Evolutionary conservation across 2,888 invertebrate species (phyloP), one percentile per base, ranked within the genome.

Genomic region (Meganola albula): DNA sequence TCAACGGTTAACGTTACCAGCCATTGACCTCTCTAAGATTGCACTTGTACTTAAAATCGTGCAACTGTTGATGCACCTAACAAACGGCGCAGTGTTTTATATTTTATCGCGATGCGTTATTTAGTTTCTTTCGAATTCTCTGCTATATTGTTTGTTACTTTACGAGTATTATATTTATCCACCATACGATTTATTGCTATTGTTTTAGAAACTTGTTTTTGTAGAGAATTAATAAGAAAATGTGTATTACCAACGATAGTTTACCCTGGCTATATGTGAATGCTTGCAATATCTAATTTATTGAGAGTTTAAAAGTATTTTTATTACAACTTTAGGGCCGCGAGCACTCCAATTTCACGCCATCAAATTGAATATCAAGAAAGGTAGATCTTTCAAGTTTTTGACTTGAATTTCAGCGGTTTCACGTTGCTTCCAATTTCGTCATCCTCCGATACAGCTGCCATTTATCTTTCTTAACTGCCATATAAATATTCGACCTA

Each of bases 271-370:
- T n/a, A n/a, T n/a, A n/a, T n/a, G n/a, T n/a, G n/a, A n/a, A n/a
- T n/a, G n/a, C n/a, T n/a, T n/a, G n/a, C n/a, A n/a, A n/a, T n/a
- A n/a, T n/a, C n/a, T n/a, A n/a, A n/a, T n/a, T n/a, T n/a, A n/a
- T n/a, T n/a, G n/a, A n/a, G n/a, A n/a, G n/a, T n/a, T n/a, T n/a
- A n/a, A n/a, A n/a, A n/a, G n/a, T n/a, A n/a, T n/a, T n/a, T n/a
- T n/a, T n/a, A n/a, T n/a, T n/a, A n/a, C n/a, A n/a, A n/a, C n/a
- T n/a, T 45, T 37, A 37, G 30, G 34, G 37, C 27, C 14, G 13
- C 31, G 29, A 40, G 40, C 48, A 53, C 45, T 60, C 59, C 58
- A 67, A 72, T 71, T 73, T 73, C 63, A 72, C 66, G 69, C 62
- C 59, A 67, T 68, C 68, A 53, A 57, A 56, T 59, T 54, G 42